These are phyloP conservation scores for Periphyllus acericola DNA, from an alignment of 2,888 invertebrate genomes.

Conservation along the genomic window DNA sequence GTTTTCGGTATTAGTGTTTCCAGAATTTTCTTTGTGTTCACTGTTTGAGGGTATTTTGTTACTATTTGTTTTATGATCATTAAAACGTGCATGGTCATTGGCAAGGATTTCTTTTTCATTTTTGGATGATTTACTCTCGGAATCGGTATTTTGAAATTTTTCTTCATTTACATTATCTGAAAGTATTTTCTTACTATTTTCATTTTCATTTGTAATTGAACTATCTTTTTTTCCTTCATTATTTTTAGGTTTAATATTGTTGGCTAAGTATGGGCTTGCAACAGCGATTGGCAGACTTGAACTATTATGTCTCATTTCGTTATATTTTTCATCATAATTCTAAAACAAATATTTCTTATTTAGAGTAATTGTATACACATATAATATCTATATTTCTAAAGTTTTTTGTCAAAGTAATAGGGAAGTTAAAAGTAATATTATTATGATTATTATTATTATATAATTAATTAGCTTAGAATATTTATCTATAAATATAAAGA, in stretches of 20 bases:
- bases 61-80: neutral
- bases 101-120: no score
- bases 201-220: neutral
- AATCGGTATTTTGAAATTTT: neutral
- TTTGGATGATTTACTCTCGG: no score
- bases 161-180: neutral
- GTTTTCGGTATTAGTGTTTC: neutral
- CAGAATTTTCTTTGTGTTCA: neutral
- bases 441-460: no score
- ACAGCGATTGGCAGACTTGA: neutral
- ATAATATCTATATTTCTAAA: no score
- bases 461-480: no score
- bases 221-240: neutral
- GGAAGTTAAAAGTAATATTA: no score
- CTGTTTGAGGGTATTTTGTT: neutral
- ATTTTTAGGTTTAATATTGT: neutral
- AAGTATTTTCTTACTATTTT: neutral
- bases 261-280: neutral
- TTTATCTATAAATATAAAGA: no score
- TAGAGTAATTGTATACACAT: no score
- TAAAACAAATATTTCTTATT: neutral
- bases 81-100: no score
- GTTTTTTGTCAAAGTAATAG: no score
- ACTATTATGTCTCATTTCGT: neutral
- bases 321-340: neutral